Conservation (phyloP, 2,113 vertebrate genomes). For the Python bivittatus region DNA sequence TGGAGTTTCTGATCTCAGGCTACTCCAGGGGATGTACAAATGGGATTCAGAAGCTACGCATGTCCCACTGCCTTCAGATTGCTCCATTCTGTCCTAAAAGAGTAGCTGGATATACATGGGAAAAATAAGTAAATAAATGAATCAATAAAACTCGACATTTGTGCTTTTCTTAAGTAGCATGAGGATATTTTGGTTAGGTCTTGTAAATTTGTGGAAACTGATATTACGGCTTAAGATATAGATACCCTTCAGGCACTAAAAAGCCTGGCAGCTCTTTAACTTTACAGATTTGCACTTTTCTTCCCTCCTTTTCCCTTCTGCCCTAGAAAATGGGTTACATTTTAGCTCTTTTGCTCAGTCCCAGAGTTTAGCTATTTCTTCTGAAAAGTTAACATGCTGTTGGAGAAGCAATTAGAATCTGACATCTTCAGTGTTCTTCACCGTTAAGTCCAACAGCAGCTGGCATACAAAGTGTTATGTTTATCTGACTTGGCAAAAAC, state of each 20-base stretch:
- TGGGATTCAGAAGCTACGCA: not conserved
- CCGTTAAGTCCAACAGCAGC: constrained; percentile 4
- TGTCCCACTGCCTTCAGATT: not conserved
- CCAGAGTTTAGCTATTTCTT: not conserved
- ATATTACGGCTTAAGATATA: not conserved
- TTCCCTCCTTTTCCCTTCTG: not conserved
- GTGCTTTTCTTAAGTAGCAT: not conserved
- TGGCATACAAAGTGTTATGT: not conserved
- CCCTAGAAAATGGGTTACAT: not conserved
- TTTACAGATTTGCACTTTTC: not conserved
- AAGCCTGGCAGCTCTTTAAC: not conserved
- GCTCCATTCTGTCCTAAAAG: not conserved
- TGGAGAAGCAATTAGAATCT: constrained; percentile 14
- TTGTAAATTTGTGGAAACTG: not conserved
- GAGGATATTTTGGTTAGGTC: not conserved
- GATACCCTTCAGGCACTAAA: not conserved
- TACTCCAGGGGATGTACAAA: not conserved
- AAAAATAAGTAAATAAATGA: not conserved
- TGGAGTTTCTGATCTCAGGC: not conserved
- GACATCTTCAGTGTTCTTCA: constrained; percentile 13
- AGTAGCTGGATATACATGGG: not conserved
- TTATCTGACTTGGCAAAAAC: constrained; percentile 41
- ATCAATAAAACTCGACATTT: not conserved
- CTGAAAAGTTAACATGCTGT: not conserved
- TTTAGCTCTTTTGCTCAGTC: not conserved